phyloP scores from a whole-genome alignment of 2,113 vertebrate species.

The Xenopus laevis region DNA sequence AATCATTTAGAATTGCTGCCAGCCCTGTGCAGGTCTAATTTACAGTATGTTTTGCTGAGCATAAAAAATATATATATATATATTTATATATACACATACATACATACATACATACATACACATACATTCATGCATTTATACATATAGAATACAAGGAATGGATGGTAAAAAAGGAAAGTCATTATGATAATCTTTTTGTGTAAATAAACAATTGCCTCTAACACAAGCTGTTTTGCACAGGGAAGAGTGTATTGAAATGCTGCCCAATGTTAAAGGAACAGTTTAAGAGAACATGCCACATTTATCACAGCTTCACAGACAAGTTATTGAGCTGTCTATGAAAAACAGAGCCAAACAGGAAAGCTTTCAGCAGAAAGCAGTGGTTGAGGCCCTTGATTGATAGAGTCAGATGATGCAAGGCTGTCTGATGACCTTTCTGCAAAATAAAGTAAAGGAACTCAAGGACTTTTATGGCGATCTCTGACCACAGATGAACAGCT shows the following conservation, averaged over 20 bases:
- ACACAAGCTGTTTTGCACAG: conserved; percentile 21
- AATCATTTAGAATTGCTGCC: conserved; percentile 38
- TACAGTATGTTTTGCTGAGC: no score
- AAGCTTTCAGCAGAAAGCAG: conserved; percentile 69
- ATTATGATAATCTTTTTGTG: conserved; percentile 48
- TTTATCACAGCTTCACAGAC: conserved; percentile 73
- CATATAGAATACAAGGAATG: conserved; percentile 6
- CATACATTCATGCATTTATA: conserved; percentile 14
- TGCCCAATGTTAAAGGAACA: conserved; percentile 64
- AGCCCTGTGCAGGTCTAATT: conserved; percentile 30
- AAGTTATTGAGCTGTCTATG: conserved; percentile 79
- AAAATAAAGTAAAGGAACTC: conserved; percentile 69
- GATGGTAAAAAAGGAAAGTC: conserved; percentile 35
- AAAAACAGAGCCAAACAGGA: conserved; percentile 72
- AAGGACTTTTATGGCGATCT: conserved; percentile 70
- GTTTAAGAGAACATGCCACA: conserved; percentile 62
- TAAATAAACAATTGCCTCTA: conserved; percentile 52
- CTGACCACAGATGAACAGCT: conserved; percentile 73
- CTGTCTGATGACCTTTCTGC: conserved; percentile 68
- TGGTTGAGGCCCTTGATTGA: conserved; percentile 69
- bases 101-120: no score
- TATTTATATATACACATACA: no score
- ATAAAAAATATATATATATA: no score
- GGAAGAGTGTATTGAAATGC: conserved; percentile 59
- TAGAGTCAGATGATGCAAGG: conserved; percentile 71